Percentiles rank a stretch among this genome's conserved stretches.
These are phyloP conservation scores for Saccostrea glomerata DNA, from an alignment of 1,140 invertebrate species.

Conservation along the genomic window DNA sequence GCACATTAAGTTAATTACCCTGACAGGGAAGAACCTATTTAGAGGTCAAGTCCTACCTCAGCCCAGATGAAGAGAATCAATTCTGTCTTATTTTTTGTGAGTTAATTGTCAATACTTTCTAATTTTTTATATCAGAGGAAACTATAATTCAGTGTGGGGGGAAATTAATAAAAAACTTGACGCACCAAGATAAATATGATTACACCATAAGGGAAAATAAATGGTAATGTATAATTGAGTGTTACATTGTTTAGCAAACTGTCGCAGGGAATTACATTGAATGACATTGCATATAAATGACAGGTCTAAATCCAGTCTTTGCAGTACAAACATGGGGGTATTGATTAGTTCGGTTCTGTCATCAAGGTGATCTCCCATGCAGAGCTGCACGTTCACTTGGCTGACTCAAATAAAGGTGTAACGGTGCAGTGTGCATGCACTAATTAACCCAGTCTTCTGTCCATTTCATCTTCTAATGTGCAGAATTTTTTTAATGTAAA, in stretches of 20 bases:
- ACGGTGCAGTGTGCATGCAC: background rate
- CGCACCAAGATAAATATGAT: no score
- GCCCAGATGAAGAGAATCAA: no score
- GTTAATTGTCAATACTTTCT: no score
- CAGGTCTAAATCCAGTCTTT: slow-evolving; percentile 28
- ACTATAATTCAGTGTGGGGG: no score
- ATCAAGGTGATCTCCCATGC: slow-evolving; percentile 24
- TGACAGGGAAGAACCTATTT: background rate
- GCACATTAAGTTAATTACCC: background rate
- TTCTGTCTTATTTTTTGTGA: no score
- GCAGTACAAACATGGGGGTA: background rate
- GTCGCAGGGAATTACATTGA: background rate
- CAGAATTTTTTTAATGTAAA: no score
- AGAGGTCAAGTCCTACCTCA: background rate
- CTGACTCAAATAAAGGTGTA: slow-evolving; percentile 3
- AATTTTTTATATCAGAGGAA: no score
- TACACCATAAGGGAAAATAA: background rate
- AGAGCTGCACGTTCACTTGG: background rate
- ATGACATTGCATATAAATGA: slow-evolving; percentile 5
- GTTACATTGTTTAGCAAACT: background rate
- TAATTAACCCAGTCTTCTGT: background rate
- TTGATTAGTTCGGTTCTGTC: background rate
- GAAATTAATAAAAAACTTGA: no score
- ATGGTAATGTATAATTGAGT: slow-evolving; percentile 1
- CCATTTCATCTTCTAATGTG: no score